Conservation (phyloP, 1,140 invertebrate species). For the Drosophila kikkawai region DNA sequence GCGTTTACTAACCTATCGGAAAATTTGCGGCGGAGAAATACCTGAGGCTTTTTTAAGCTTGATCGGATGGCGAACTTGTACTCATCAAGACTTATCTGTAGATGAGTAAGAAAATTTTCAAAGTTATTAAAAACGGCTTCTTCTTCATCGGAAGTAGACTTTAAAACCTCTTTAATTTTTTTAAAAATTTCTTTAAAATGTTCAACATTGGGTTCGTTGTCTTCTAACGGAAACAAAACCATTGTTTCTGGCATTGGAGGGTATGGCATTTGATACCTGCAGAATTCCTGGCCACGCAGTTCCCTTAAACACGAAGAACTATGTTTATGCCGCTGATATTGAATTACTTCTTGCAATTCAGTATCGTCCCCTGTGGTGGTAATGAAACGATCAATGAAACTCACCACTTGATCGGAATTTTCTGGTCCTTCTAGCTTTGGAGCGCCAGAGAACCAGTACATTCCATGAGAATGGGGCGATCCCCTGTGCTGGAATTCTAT, state of each 20-base stretch:
- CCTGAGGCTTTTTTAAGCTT: background rate
- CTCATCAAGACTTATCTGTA: background rate
- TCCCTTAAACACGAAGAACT: slow-evolving; percentile 3
- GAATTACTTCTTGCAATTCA: too few relatives aligned
- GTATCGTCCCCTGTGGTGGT: too few relatives aligned
- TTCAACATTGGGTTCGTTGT: too few relatives aligned
- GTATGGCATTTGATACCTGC: background rate
- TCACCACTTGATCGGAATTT: too few relatives aligned
- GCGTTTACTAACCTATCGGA: background rate
- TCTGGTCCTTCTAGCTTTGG: too few relatives aligned
- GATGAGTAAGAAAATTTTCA: background rate
- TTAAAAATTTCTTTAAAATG: too few relatives aligned
- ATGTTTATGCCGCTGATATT: too few relatives aligned
- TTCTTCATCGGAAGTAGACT: too few relatives aligned
- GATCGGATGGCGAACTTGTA: background rate
- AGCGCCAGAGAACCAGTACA: background rate
- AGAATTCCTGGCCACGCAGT: background rate
- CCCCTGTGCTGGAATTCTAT: slow-evolving; percentile 1
- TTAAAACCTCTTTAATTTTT: too few relatives aligned
- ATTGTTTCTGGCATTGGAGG: background rate
- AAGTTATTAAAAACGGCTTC: too few relatives aligned
- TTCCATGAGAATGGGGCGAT: slow-evolving; percentile 1
- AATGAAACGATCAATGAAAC: too few relatives aligned
- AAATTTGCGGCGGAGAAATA: background rate
- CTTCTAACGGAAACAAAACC: background rate